Conservation (phyloP, 2,888 invertebrate species). For the Epinotia ramella region DNA sequence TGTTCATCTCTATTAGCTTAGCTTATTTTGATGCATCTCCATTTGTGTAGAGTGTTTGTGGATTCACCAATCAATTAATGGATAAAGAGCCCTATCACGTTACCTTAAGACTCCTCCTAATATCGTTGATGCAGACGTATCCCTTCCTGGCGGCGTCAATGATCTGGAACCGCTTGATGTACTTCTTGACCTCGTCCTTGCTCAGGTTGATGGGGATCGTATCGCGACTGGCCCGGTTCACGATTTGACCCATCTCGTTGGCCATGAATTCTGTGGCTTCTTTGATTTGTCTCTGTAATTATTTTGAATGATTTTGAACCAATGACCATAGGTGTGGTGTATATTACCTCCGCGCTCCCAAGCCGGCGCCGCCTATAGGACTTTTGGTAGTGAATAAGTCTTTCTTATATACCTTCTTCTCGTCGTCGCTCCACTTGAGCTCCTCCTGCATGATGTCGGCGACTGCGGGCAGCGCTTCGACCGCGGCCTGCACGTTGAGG, state of each 20-base stretch:
- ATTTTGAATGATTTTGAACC: neutral
- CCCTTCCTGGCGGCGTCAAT: slow-evolving; percentile 99
- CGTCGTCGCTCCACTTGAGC: slow-evolving; percentile 93
- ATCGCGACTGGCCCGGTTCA: slow-evolving; percentile 94
- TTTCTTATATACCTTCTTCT: slow-evolving; percentile 85
- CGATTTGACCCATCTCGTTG: slow-evolving; percentile 98
- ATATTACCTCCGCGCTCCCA: too few relatives aligned
- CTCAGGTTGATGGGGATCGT: slow-evolving; percentile 96
- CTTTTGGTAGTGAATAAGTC: too few relatives aligned
- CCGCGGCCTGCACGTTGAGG: slow-evolving; percentile 98
- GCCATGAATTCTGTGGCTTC: slow-evolving; percentile 94
- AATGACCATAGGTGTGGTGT: neutral
- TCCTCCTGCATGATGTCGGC: slow-evolving; percentile 99
- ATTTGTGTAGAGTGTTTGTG: neutral
- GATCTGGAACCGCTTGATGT: slow-evolving; percentile 97
- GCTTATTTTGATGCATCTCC: too few relatives aligned
- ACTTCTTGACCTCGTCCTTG: slow-evolving; percentile 96
- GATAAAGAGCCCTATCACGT: slow-evolving; percentile 1
- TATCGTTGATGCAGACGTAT: slow-evolving; percentile 98
- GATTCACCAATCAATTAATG: neutral
- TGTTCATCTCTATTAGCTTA: too few relatives aligned
- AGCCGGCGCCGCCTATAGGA: too few relatives aligned
- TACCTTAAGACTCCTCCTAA: slow-evolving; percentile 97
- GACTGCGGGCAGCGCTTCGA: slow-evolving; percentile 96
- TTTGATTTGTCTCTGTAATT: slow-evolving; percentile 90